Percentiles rank a stretch among this genome's conserved stretches.
Evolutionary conservation across 2,113 vertebrate species (phyloP).

Genomic region (Ondatra zibethicus): DNA sequence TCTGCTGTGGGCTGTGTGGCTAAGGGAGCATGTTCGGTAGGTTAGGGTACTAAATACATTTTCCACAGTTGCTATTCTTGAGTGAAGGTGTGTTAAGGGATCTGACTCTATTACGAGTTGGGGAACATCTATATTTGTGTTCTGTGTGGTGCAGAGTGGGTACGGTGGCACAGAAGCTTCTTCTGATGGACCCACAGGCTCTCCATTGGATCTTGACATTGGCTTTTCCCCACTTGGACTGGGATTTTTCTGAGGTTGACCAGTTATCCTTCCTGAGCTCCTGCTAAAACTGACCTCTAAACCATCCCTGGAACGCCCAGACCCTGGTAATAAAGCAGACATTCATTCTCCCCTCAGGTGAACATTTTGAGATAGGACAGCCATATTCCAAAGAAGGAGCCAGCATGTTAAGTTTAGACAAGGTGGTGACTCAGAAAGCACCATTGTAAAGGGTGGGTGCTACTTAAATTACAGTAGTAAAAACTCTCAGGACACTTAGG

Average conservation of each 20-base stretch:
- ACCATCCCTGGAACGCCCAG: neutral
- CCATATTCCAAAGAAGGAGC: neutral
- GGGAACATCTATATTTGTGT: rapidly evolving
- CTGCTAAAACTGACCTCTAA: neutral
- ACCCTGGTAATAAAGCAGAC: neutral
- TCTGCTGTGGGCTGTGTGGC: neutral
- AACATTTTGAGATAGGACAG: neutral
- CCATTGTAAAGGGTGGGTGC: neutral
- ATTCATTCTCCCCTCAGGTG: neutral
- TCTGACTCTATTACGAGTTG: rapidly evolving
- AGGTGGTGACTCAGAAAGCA: neutral
- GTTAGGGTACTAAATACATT: too few species aligned
- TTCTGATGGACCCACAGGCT: neutral
- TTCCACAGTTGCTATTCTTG: neutral
- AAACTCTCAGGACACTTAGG: neutral
- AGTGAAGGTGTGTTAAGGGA: neutral
- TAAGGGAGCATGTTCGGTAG: neutral
- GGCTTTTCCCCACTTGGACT: neutral
- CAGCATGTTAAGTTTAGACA: rapidly evolving
- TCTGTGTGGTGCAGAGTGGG: rapidly evolving
- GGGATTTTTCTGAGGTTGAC: neutral
- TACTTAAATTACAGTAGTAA: neutral
- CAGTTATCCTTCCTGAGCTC: neutral
- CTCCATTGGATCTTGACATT: neutral
- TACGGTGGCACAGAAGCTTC: neutral